Evolutionary conservation across 2,797 vertebrate genomes (phyloP).

Genomic region (Chloroceryle inda): DNA sequence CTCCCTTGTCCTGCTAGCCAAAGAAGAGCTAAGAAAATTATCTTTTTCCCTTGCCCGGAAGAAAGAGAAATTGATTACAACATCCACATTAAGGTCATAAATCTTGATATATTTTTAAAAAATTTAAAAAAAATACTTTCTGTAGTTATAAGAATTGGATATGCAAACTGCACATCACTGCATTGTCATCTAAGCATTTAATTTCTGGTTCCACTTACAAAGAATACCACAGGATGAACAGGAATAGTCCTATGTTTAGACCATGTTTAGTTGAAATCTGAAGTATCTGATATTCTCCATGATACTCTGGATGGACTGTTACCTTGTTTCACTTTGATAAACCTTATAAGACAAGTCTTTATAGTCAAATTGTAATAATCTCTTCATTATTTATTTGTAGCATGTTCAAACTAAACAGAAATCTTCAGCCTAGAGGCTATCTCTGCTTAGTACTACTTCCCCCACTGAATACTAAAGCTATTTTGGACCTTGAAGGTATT

Average conservation of each 20-base stretch:
- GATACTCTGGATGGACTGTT: neutral
- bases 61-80: neutral
- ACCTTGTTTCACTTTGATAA: neutral
- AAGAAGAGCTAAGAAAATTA: neutral
- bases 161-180: neutral
- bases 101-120: neutral
- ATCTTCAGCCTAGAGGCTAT: neutral
- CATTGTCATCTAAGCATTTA: neutral
- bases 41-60: neutral
- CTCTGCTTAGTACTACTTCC: neutral
- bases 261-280: neutral
- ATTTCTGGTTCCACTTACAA: neutral
- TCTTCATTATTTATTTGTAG: slow-evolving; percentile 37
- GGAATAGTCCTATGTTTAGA: neutral
- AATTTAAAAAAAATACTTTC: neutral
- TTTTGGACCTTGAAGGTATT: neutral
- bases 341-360: neutral
- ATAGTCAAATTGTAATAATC: neutral
- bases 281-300: neutral
- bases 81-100: neutral
- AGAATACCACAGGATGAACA: neutral
- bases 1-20: neutral
- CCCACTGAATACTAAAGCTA: slow-evolving; percentile 22
- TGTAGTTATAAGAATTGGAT: neutral
- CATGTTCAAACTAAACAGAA: slow-evolving; percentile 6